Evolutionary conservation across 1,140 invertebrate genomes (phyloP).

Genomic region (Periplaneta americana): DNA sequence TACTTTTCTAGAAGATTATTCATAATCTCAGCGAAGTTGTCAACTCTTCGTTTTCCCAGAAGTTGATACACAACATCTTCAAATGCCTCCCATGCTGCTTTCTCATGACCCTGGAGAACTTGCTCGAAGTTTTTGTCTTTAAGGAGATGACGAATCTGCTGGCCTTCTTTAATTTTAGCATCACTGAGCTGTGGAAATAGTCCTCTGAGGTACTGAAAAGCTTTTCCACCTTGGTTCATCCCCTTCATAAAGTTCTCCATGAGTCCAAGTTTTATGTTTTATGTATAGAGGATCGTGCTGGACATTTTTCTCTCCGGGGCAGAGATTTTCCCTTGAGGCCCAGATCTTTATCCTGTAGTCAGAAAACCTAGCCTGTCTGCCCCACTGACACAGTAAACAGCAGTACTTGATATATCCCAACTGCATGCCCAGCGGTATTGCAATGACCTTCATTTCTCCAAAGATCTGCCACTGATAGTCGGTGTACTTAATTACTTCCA

Average conservation of each 20-base stretch:
- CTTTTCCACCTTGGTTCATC: slow-evolving; percentile 17
- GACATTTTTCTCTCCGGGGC: slow-evolving; percentile 29
- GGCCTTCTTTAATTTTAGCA: slow-evolving; percentile 9
- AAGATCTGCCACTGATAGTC: slow-evolving; percentile 20
- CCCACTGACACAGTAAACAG: slow-evolving; percentile 22
- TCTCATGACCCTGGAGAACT: neutral
- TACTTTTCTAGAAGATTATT: neutral
- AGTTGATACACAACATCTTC: too few relatives aligned
- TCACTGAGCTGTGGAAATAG: neutral
- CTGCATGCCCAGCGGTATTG: slow-evolving; percentile 18
- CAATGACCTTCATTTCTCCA: slow-evolving; percentile 16
- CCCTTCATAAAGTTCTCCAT: slow-evolving; percentile 27
- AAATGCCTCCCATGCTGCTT: neutral
- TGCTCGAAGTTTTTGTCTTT: neutral
- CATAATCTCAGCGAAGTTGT: neutral
- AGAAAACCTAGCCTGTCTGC: slow-evolving; percentile 19
- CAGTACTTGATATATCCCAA: slow-evolving; percentile 17
- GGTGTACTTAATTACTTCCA: slow-evolving; percentile 17
- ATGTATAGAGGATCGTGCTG: slow-evolving; percentile 27
- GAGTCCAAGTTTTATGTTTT: too few relatives aligned
- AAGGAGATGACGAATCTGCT: neutral
- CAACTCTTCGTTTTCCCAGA: neutral
- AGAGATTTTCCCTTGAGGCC: slow-evolving; percentile 25
- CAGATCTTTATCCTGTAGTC: slow-evolving; percentile 33
- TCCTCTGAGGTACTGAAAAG: slow-evolving; percentile 18